phyloP scores from a whole-genome alignment of 2,113 vertebrate species.

The Eurypyga helias region DNA sequence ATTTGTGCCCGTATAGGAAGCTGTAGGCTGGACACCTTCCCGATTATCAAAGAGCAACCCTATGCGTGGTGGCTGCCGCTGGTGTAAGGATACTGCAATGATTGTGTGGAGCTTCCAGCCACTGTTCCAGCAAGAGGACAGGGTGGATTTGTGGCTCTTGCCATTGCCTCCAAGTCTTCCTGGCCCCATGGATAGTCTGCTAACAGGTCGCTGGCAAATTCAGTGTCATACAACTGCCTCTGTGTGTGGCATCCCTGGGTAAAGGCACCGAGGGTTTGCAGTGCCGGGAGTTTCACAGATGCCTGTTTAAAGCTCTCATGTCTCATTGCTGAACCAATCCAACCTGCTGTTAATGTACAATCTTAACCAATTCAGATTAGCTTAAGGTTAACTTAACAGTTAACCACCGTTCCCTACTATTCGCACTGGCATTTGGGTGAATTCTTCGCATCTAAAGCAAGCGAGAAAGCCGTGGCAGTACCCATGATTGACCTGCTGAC shows the following conservation, averaged over 20 bases:
- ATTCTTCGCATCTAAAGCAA: neutral
- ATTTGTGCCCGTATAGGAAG: neutral
- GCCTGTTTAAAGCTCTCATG: neutral
- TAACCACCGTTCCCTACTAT: neutral
- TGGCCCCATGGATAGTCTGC: neutral
- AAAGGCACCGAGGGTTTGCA: neutral
- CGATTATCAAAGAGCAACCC: neutral
- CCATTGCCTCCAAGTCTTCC: neutral
- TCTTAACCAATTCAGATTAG: neutral
- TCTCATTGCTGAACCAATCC: neutral
- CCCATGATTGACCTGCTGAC: neutral
- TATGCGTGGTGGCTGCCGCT: neutral
- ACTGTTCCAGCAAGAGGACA: accelerated
- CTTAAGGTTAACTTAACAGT: neutral
- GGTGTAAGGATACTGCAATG: neutral
- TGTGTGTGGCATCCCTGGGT: neutral
- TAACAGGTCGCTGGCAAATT: neutral
- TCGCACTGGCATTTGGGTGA: neutral
- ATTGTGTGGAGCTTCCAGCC: accelerated
- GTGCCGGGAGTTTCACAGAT: neutral
- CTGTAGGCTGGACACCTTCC: neutral
- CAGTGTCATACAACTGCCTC: neutral
- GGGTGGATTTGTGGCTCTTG: neutral
- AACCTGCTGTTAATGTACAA: neutral
- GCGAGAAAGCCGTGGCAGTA: neutral